phyloP scores from a whole-genome alignment of 2,113 vertebrate genomes.

The Dicentrarchus labrax region DNA sequence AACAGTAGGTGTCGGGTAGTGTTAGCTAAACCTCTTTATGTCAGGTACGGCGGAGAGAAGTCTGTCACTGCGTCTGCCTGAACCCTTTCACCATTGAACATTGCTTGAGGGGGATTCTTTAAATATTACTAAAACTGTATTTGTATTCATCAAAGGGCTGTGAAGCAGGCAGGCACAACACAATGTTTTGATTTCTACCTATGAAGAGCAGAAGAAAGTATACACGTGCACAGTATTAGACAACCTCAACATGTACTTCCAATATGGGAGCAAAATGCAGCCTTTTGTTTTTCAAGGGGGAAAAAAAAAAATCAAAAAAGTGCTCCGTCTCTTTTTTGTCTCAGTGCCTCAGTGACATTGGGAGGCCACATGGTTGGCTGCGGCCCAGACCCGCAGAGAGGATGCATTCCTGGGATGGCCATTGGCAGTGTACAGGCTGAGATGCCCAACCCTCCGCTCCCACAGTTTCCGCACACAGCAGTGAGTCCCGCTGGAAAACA shows the following conservation, averaged over 20 bases:
- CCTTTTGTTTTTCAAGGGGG: conserved; percentile 48
- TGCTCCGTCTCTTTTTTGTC: conserved; percentile 41
- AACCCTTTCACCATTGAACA: conserved; percentile 58
- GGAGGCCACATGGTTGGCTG: conserved; percentile 80
- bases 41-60: conserved; percentile 74
- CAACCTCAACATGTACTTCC: conserved; percentile 56
- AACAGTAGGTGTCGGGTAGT: conserved; percentile 77
- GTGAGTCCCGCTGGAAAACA: conserved; percentile 68
- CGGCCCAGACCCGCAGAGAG: conserved; percentile 73
- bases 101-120: conserved; percentile 66
- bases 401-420: conserved; percentile 80
- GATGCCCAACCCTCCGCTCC: conserved; percentile 65
- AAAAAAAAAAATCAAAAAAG: conserved; percentile 34
- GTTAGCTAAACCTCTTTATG: conserved; percentile 79
- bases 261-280: conserved; percentile 61
- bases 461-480: conserved; percentile 71
- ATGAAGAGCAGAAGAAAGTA: conserved; percentile 58
- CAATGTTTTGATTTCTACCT: conserved; percentile 56
- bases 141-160: conserved; percentile 74
- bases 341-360: conserved; percentile 72
- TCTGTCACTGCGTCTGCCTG: conserved; percentile 72
- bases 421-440: conserved; percentile 59
- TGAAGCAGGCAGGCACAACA: conserved; percentile 46
- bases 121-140: conserved; percentile 74
- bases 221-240: conserved; percentile 54